Conservation (phyloP, 2,797 vertebrate species). For the Trachops cirrhosus region DNA sequence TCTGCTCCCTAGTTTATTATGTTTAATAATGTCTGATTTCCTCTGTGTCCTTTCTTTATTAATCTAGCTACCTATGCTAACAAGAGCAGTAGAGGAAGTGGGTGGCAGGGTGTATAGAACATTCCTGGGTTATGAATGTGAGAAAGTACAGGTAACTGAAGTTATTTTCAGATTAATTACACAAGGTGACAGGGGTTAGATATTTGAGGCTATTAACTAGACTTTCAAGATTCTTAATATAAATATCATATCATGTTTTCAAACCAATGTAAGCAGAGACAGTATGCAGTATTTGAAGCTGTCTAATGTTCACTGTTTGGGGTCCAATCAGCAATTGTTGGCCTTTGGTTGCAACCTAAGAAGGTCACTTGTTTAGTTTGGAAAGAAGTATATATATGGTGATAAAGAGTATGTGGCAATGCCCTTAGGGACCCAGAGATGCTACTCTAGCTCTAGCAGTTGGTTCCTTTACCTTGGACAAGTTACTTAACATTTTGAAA, state of each 20-base stretch:
- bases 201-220: not conserved
- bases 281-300: not conserved
- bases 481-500: not conserved
- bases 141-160: not conserved
- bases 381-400: not conserved
- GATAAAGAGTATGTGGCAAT: not conserved
- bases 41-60: not conserved
- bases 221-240: not conserved
- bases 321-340: not conserved
- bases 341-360: not conserved
- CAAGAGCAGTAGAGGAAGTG: not conserved
- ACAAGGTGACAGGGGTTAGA: not conserved
- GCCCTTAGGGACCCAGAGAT: not conserved
- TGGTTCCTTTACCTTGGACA: not conserved
- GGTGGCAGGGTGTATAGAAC: not conserved
- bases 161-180: not conserved
- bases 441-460: not conserved
- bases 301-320: not conserved
- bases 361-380: not conserved
- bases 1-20: not conserved
- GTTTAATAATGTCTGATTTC: not conserved
- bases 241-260: not conserved
- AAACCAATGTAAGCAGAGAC: not conserved
- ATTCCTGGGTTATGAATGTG: not conserved
- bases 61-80: not conserved